Conservation (phyloP, 1,140 invertebrate species). For the Planococcus citri region DNA sequence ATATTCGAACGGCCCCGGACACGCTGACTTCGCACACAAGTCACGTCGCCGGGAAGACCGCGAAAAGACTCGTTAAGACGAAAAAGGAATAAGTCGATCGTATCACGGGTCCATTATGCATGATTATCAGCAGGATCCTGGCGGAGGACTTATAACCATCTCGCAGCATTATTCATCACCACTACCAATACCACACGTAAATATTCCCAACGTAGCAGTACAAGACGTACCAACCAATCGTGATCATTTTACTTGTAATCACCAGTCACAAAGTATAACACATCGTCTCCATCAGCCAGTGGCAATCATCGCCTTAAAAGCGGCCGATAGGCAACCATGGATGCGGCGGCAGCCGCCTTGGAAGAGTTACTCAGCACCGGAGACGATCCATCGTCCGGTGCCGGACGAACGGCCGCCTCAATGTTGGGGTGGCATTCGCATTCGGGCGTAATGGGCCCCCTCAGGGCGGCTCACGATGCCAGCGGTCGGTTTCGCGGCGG, state of each 20-base stretch:
- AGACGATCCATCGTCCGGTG: not conserved
- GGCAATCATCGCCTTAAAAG: no score
- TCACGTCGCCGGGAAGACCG: no score
- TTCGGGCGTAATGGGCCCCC: not conserved
- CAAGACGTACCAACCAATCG: no score
- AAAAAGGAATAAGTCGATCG: not conserved
- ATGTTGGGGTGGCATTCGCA: slow-evolving; percentile 6
- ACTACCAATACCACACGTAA: no score
- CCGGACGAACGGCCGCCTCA: not conserved
- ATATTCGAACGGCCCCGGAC: no score
- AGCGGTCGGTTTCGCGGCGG: not conserved
- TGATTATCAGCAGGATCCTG: slow-evolving; percentile 13
- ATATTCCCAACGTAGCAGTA: no score
- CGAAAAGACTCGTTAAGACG: not conserved
- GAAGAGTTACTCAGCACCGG: not conserved
- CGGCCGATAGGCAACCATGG: not conserved
- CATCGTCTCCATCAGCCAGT: not conserved
- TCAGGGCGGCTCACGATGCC: not conserved
- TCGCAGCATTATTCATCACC: not conserved
- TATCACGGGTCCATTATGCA: slow-evolving; percentile 15
- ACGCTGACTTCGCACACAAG: no score
- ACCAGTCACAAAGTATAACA: no score
- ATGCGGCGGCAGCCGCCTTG: slow-evolving; percentile 5
- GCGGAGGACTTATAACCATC: slow-evolving; percentile 12
- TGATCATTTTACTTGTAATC: no score